phyloP scores from a whole-genome alignment of 92 coral and sea anemone genomes.

The Zoanthus sansibaricus region DNA sequence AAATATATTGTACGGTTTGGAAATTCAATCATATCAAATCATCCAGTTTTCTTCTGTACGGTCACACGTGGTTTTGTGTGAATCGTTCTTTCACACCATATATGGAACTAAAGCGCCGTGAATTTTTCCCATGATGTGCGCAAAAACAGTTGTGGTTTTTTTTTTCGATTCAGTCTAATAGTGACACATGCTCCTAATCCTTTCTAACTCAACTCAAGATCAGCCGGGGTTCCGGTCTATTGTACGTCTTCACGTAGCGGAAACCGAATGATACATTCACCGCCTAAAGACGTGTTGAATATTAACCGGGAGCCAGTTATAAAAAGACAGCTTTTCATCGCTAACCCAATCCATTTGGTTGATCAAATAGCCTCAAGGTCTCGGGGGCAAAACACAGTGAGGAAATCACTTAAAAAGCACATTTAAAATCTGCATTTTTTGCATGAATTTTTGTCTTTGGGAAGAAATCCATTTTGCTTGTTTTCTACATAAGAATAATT shows the following conservation, averaged over 20 bases:
- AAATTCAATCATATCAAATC: background rate
- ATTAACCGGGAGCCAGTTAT: background rate
- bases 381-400: background rate
- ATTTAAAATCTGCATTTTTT: background rate
- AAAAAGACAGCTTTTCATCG: background rate
- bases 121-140: too few species aligned
- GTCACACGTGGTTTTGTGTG: background rate
- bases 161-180: background rate
- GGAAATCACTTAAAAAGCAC: background rate
- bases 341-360: background rate
- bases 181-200: background rate
- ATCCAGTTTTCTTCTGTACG: background rate
- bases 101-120: background rate
- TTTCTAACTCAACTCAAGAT: background rate
- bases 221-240: background rate
- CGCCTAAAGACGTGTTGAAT: background rate
- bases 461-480: background rate
- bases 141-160: background rate
- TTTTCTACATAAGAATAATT: background rate
- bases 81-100: background rate
- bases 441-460: background rate
- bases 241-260: conserved; percentile 5
- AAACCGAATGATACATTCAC: background rate
- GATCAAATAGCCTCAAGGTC: background rate
- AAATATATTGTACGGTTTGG: background rate